phyloP scores from a whole-genome alignment of 2,797 vertebrate species.

The Potorous gilbertii region DNA sequence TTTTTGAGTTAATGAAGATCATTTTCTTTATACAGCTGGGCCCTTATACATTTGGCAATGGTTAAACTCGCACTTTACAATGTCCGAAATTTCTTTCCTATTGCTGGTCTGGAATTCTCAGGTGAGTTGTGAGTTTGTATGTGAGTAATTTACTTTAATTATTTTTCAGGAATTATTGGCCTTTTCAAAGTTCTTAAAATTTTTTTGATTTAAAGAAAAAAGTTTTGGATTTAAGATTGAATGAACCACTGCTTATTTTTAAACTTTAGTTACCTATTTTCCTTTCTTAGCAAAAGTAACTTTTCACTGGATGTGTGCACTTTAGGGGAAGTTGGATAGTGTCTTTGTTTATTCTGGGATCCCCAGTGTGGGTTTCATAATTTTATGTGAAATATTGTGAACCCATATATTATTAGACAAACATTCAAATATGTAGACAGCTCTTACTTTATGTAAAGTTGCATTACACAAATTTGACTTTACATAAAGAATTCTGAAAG shows the following conservation, averaged over 20 bases:
- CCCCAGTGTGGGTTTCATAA: not conserved
- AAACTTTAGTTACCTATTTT: conserved; percentile 16
- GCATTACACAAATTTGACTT: not conserved
- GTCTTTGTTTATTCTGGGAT: conserved; percentile 23
- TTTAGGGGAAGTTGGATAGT: not conserved
- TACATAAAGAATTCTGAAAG: not conserved
- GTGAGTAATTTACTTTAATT: conserved; percentile 47
- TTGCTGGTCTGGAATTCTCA: conserved; percentile 94
- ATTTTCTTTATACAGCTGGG: conserved; percentile 88
- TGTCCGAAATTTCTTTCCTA: conserved; percentile 95
- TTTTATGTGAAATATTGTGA: conserved; percentile 51
- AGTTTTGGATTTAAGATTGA: conserved; percentile 14
- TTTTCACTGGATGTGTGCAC: not conserved
- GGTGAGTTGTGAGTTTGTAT: conserved; percentile 85
- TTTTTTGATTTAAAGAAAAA: conserved; percentile 26
- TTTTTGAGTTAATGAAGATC: conserved; percentile 48
- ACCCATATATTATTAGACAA: conserved; percentile 18
- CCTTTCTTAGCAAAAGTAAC: conserved; percentile 18
- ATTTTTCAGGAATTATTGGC: conserved; percentile 28
- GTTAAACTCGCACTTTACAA: conserved; percentile 95
- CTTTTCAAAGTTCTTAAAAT: conserved; percentile 43
- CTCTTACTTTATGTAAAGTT: not conserved
- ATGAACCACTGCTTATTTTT: conserved; percentile 36
- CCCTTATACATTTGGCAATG: conserved; percentile 95
- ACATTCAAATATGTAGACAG: not conserved